phyloP scores from a whole-genome alignment of 2,113 vertebrate species.

The Leptobrachium leishanense region DNA sequence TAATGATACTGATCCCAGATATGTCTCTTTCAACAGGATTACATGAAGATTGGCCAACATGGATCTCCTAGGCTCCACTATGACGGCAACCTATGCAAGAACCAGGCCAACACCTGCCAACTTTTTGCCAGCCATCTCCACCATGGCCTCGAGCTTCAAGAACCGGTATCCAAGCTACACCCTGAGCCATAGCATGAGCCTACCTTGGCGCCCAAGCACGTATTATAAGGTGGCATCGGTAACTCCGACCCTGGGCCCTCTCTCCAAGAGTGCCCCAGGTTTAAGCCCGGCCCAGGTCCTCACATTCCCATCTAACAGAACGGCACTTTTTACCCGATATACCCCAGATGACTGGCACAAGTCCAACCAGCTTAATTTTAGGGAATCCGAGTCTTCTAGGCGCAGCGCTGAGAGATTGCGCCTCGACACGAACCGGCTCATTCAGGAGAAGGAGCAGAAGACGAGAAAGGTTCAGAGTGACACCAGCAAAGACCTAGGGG shows the following conservation, averaged over 20 bases:
- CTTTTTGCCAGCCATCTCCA: slow-evolving; percentile 82
- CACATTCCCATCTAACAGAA: slow-evolving; percentile 81
- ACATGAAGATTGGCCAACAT: slow-evolving; percentile 57
- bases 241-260: slow-evolving; percentile 62
- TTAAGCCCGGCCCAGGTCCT: slow-evolving; percentile 69
- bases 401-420: slow-evolving; percentile 82
- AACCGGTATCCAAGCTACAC: slow-evolving; percentile 64
- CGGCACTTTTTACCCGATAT: slow-evolving; percentile 72
- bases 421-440: slow-evolving; percentile 75
- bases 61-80: slow-evolving; percentile 78
- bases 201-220: slow-evolving; percentile 76
- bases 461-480: slow-evolving; percentile 75
- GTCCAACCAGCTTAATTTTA: slow-evolving; percentile 81
- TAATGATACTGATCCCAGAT: not conserved
- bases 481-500: slow-evolving; percentile 80
- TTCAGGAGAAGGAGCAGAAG: slow-evolving; percentile 85
- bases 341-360: slow-evolving; percentile 85
- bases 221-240: slow-evolving; percentile 72
- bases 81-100: slow-evolving; percentile 70
- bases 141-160: slow-evolving; percentile 77
- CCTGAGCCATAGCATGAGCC: slow-evolving; percentile 66
- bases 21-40: not conserved
- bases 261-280: slow-evolving; percentile 65
- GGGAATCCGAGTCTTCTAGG: slow-evolving; percentile 75
- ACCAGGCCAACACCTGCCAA: slow-evolving; percentile 69